phyloP scores from a whole-genome alignment of 2,113 vertebrate species.

The Agelaius tricolor region DNA sequence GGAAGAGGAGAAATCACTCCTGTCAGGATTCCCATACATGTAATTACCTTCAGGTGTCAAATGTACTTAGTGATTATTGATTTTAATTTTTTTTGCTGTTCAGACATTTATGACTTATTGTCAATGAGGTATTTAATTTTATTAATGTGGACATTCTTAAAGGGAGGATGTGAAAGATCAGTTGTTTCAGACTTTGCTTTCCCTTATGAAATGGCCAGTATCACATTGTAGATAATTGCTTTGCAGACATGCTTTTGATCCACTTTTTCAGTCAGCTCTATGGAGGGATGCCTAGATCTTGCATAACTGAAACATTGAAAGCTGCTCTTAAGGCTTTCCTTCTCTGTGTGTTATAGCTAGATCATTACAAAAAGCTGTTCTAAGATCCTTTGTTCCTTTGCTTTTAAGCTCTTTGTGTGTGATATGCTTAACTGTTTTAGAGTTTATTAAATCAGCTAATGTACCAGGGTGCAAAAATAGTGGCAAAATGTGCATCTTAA shows the following conservation, averaged over 20 bases:
- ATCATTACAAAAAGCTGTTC: background rate
- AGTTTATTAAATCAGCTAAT: conserved; percentile 30
- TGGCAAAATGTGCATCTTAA: conserved; percentile 24
- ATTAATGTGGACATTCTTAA: conserved; percentile 27
- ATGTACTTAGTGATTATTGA: conserved; percentile 16
- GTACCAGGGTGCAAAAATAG: background rate
- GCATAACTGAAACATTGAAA: background rate
- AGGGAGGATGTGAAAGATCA: background rate
- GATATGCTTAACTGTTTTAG: background rate
- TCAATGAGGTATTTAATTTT: background rate
- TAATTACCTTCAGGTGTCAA: conserved; percentile 62
- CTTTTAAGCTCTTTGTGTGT: background rate
- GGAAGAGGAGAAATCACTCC: conserved; percentile 6
- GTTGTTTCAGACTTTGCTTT: conserved; percentile 29
- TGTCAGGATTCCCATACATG: conserved; percentile 45
- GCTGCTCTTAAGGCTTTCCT: background rate
- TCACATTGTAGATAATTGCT: conserved; percentile 27
- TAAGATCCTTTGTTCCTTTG: background rate
- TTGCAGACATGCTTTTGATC: background rate
- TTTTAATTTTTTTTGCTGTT: conserved; percentile 14
- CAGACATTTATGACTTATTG: conserved; percentile 10
- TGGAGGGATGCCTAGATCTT: conserved; percentile 7
- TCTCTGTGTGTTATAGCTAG: background rate
- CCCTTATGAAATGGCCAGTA: background rate
- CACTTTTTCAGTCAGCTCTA: background rate